These are phyloP conservation scores for Ploceus nigricollis DNA, from an alignment of 2,113 vertebrate genomes.

Conservation along the genomic window DNA sequence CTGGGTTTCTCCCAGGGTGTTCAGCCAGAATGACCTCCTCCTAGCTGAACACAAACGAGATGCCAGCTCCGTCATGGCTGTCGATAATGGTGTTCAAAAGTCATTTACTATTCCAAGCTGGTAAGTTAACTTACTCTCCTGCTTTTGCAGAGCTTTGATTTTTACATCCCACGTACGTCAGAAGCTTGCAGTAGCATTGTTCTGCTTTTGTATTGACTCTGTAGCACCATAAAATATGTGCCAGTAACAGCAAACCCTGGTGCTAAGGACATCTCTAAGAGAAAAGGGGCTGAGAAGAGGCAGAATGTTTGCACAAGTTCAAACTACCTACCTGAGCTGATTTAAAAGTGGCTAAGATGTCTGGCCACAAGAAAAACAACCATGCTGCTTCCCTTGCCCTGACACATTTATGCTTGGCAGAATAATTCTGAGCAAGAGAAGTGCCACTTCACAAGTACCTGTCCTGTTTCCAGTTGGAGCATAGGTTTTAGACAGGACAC, in stretches of 20 bases:
- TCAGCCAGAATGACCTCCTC: not conserved
- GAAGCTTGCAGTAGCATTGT: not conserved
- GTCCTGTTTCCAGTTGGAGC: not conserved
- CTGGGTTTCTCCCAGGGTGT: not conserved
- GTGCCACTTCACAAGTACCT: not conserved
- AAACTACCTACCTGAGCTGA: not conserved
- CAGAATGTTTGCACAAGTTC: not conserved
- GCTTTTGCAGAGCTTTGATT: not conserved
- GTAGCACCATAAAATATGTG: not conserved
- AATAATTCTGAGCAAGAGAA: conserved; percentile 1
- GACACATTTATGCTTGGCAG: not conserved
- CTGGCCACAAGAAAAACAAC: not conserved
- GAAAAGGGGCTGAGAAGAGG: not conserved
- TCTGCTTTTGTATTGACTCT: not conserved
- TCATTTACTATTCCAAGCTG: not conserved
- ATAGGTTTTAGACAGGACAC: conserved; percentile 24
- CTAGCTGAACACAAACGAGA: not conserved
- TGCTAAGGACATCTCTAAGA: not conserved
- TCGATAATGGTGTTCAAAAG: not conserved
- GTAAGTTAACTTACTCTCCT: not conserved
- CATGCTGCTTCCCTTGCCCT: not conserved
- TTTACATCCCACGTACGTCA: not conserved
- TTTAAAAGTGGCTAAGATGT: not conserved
- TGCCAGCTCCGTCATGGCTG: not conserved
- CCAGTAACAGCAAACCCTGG: not conserved